Evolutionary conservation across 2,797 vertebrate species (phyloP).

Genomic region (Scarus forsteni): DNA sequence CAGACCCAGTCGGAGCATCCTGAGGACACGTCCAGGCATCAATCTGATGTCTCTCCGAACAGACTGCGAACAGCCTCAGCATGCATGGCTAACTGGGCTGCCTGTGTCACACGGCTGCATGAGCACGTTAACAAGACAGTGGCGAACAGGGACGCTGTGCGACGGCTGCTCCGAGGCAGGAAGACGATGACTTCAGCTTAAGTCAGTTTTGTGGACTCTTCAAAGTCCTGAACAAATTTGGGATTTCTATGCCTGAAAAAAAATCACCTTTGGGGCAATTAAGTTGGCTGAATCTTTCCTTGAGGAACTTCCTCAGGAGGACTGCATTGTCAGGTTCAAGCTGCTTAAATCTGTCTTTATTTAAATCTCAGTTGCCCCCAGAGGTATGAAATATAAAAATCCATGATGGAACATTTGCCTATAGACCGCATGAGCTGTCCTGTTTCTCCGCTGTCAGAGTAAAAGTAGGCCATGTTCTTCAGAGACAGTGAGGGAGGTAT

Average conservation of each 20-base stretch:
- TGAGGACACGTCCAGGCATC: conserved; percentile 49
- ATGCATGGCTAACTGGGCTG: conserved; percentile 68
- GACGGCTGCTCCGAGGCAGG: conserved; percentile 41
- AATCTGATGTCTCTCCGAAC: conserved; percentile 45
- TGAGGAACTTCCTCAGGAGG: conserved; percentile 44
- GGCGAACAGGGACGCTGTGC: conserved; percentile 37
- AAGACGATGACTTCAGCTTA: conserved; percentile 39
- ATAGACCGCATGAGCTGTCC: conserved; percentile 18
- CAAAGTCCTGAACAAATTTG: conserved; percentile 50
- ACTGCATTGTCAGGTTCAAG: conserved; percentile 42
- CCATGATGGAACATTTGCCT: conserved; percentile 6
- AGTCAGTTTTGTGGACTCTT: conserved; percentile 44
- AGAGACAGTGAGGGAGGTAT: conserved; percentile 60
- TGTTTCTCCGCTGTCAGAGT: conserved; percentile 48
- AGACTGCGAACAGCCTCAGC: conserved; percentile 53
- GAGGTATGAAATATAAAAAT: conserved; percentile 38
- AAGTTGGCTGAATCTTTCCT: conserved; percentile 35
- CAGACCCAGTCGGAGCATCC: conserved; percentile 53
- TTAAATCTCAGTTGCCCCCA: conserved; percentile 16
- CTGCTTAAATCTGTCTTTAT: conserved; percentile 48
- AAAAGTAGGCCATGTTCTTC: conserved; percentile 68
- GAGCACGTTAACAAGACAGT: conserved; percentile 63
- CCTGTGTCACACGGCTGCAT: conserved; percentile 60
- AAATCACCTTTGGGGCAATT: conserved; percentile 55
- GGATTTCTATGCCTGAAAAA: conserved; percentile 44